These are phyloP conservation scores for Aricia agestis DNA, from an alignment of 1,140 invertebrate species.

Conservation along the genomic window DNA sequence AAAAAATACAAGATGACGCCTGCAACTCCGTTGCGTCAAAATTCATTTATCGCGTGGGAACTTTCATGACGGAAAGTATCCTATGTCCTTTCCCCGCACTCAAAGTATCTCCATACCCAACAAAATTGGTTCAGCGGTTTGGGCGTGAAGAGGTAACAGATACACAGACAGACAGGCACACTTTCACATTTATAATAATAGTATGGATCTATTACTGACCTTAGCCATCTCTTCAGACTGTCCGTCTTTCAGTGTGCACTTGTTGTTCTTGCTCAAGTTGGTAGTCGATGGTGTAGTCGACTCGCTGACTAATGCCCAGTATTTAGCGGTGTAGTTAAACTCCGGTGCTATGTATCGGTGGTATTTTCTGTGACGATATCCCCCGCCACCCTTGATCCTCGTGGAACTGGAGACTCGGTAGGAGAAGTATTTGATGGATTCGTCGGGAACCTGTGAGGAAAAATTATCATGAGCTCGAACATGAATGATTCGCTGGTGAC, in stretches of 20 bases:
- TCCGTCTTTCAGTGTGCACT: conserved; percentile 64
- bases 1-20: too few species aligned
- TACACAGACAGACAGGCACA: too few species aligned
- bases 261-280: conserved; percentile 53
- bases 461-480: background rate
- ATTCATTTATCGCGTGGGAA: too few species aligned
- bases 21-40: too few species aligned
- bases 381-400: conserved; percentile 58
- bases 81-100: too few species aligned
- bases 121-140: too few species aligned
- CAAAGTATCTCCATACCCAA: too few species aligned
- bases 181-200: too few species aligned
- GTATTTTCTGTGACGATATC: conserved; percentile 58
- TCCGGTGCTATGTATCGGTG: conserved; percentile 67
- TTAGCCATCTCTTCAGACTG: conserved; percentile 61
- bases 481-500: too few species aligned
- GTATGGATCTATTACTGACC: conserved; percentile 32
- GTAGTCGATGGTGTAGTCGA: conserved; percentile 47
- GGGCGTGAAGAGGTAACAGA: too few species aligned
- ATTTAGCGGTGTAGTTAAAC: conserved; percentile 66
- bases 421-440: conserved; percentile 58
- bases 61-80: too few species aligned
- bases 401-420: conserved; percentile 67
- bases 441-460: conserved; percentile 52
- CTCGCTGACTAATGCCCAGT: conserved; percentile 66